Percentiles rank a stretch among this genome's conserved stretches.
phyloP scores from a whole-genome alignment of 2,113 vertebrate species.

The Tyrannus savana region DNA sequence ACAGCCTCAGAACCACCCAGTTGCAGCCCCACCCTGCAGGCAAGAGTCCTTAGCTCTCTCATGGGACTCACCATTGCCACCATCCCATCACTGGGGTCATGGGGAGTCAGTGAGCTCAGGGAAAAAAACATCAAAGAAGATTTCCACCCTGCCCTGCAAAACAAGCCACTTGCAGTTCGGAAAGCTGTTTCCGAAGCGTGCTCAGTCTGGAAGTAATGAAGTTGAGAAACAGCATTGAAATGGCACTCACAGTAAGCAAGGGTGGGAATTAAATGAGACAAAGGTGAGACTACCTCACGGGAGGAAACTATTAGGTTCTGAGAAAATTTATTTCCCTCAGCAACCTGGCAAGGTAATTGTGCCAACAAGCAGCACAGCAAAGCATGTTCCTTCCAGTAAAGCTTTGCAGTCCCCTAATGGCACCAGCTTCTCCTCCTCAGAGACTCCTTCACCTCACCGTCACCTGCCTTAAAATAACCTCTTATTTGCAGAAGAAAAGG shows the following conservation, averaged over 20 bases:
- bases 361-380: neutral
- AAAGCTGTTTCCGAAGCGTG: neutral
- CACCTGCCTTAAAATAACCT: neutral
- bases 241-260: neutral
- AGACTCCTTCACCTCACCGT: neutral
- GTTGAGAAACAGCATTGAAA: neutral
- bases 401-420: neutral
- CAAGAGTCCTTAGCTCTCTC: neutral
- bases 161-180: neutral
- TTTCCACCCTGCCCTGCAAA: neutral
- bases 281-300: slow-evolving; percentile 8
- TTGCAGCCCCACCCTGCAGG: neutral
- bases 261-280: slow-evolving; percentile 44
- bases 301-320: neutral
- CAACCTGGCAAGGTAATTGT: neutral
- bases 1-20: neutral
- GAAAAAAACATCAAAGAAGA: neutral
- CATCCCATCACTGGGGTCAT: rapidly evolving
- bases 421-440: neutral
- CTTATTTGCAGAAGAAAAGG: neutral
- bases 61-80: rapidly evolving
- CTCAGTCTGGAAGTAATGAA: neutral
- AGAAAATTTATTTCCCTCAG: slow-evolving; percentile 14
- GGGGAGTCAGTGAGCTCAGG: neutral
- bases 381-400: neutral